These are phyloP conservation scores for Diadegma fenestrale DNA, from an alignment of 2,888 invertebrate genomes.

Conservation along the genomic window DNA sequence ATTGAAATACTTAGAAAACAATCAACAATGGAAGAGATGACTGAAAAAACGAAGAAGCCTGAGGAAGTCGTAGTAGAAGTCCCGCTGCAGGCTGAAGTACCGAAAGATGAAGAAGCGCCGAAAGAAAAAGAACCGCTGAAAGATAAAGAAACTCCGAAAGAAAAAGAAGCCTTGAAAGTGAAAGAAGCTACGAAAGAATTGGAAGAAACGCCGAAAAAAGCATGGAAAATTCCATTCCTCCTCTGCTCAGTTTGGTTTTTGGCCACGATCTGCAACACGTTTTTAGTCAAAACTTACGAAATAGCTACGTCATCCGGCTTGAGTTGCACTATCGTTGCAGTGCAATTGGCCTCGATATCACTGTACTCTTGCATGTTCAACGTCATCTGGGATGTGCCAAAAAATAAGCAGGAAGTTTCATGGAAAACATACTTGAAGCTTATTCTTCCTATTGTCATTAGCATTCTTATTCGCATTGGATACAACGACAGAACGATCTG, in stretches of 20 bases:
- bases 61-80: not conserved
- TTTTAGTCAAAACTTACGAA: not conserved
- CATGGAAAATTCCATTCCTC: not conserved
- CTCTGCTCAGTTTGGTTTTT: not conserved
- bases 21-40: not conserved
- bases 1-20: not conserved
- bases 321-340: not conserved
- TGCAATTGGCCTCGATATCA: not conserved
- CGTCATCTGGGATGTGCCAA: not conserved
- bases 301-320: too few species aligned
- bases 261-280: not conserved
- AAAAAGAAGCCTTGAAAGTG: too few species aligned
- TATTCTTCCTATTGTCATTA: not conserved
- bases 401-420: not conserved
- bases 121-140: too few species aligned
- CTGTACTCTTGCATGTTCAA: not conserved
- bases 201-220: not conserved
- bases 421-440: not conserved
- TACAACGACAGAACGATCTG: not conserved
- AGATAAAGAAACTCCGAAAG: too few species aligned
- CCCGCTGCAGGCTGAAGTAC: not conserved
- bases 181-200: too few species aligned
- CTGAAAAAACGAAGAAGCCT: not conserved
- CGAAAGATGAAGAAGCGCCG: too few species aligned
- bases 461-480: not conserved